Evolutionary conservation across 2,888 invertebrate genomes (phyloP), one percentile per base, ranked within the genome.

Genomic region (Gortyna flavago): DNA sequence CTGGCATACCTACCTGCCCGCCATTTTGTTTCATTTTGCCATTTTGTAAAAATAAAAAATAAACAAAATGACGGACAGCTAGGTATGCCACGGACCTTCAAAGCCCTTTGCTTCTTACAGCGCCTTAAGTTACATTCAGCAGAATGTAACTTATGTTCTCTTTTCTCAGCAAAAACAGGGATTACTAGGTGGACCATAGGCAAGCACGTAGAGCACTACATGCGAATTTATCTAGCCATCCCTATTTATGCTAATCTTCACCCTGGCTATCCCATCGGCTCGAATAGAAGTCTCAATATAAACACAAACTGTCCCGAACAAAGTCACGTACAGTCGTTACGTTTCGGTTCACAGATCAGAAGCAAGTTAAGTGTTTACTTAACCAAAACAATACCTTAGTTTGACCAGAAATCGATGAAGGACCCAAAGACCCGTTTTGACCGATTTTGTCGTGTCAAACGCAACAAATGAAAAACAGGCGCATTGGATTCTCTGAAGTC

Each of bases 301-400:
- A 77, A 84, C 83, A 83, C 70, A 74, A 71, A 84, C 59, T 80
- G 77, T 59, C 74, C 85, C 78, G 2, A 85, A 75, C 75, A 85
- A 84, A 85, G 78, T 81, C 72, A 44, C 65, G 48, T 51, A 72
- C 72, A 81, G n/a, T 81, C 81, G 62, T 75, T 74, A 78, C 72
- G 72, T 74, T 85, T 80, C 65, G 75, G 78, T 75, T 66, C 75
- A 78, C 72, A 75, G 78, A 74, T 74, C 83, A 83, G 77, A 77
- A 67, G 38, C 65, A n/a, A 81, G 66, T 66, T 32, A 75, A 72
- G n/a, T 67, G 69, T 75, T 74, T 68, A 44, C 69, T 57, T 61
- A 77, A 77, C 68, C 69, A 72, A 78, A 84, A 75, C 81, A 84
- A 81, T 61, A 66, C 57, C 48, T 29, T 61, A 48, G 65, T 73